Evolutionary conservation across 1,140 invertebrate species (phyloP), one percentile per base, ranked within the genome.

Genomic region (Acromyrmex heyeri): DNA sequence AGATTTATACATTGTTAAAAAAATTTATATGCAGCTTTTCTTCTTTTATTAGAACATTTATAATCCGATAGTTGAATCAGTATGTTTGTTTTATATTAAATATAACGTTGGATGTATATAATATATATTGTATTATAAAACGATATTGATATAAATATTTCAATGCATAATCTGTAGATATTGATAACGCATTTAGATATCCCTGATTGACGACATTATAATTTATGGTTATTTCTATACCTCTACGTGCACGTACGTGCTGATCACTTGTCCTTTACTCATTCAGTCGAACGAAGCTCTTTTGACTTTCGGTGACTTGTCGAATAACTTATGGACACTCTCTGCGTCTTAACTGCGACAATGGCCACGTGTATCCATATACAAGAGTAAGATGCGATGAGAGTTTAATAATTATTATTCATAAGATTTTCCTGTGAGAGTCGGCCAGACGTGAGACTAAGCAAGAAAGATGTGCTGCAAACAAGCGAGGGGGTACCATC

Each of bases 341-440:
- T 61, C n/a, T 50, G 53, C 61, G 61, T 48, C 65, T 75, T 44
- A 64, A 59, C 62, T 73, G 76, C 76, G 24, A 70, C 55, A 59
- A 82, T 61, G 65, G 75, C 44, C 44, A 48, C 34, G 30, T 44
- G 50, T 27, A 57, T 70, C 24, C 24, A 53, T 38, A 16, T 69
- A 18, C 10, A 64, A 73, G 82, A 88, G 77, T 79, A 53, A 90
- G 86, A 81, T 30, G 85, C 38, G 85, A 86, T 72, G 87, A 85
- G 87, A 93, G 90, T 94, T 95, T 94, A 90, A 91, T 95, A 94
- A 95, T 95, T 94, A 94, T 94, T 93, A 95, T 95, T 95, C 94
- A 95, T 95, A 95, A 95, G 94, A 93, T 92, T 93, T 91, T 92
- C 94, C 73, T 69, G 55, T 75, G 87, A 88, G 92, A 93, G 57